Percentiles rank a stretch among this genome's conserved stretches.
Conservation (phyloP, 2,888 invertebrate species). For the Andrena flavipes region DNA sequence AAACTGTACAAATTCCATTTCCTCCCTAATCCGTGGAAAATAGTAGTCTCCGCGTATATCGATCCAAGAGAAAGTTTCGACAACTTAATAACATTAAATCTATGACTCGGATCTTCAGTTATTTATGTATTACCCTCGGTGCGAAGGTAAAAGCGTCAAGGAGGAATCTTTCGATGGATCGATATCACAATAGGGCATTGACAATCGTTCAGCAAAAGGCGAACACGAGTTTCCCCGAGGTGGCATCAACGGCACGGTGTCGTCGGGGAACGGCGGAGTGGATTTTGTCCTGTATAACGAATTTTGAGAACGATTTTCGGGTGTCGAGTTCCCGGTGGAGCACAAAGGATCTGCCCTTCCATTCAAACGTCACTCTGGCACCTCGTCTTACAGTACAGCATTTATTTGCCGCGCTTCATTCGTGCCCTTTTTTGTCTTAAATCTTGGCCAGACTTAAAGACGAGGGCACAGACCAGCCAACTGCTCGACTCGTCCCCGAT, state of each 20-base stretch:
- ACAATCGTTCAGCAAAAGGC: not conserved
- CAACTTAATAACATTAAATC: not conserved
- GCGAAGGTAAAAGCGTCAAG: not conserved
- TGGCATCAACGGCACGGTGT: slow-evolving; percentile 38
- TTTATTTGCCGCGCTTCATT: slow-evolving; percentile 76
- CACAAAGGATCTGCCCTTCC: slow-evolving; percentile 80
- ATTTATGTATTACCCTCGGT: not conserved
- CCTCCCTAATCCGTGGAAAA: too few relatives aligned
- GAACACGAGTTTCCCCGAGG: slow-evolving; percentile 11
- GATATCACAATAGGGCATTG: not conserved
- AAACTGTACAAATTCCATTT: too few relatives aligned
- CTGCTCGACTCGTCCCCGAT: slow-evolving; percentile 48
- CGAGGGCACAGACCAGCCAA: slow-evolving; percentile 68
- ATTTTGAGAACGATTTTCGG: slow-evolving; percentile 84
- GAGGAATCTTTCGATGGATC: not conserved
- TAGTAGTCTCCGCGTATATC: too few relatives aligned
- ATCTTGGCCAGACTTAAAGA: slow-evolving; percentile 78
- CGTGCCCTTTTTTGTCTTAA: slow-evolving; percentile 77
- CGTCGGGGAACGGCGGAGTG: slow-evolving; percentile 6
- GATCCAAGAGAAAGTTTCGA: too few relatives aligned
- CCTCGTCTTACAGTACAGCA: slow-evolving; percentile 80
- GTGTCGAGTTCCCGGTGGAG: slow-evolving; percentile 81
- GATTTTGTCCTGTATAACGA: slow-evolving; percentile 64
- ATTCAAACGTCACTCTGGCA: slow-evolving; percentile 85
- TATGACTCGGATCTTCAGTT: not conserved